Conservation (phyloP, 2,888 invertebrate species). For the Drosophila flavopinicola region DNA sequence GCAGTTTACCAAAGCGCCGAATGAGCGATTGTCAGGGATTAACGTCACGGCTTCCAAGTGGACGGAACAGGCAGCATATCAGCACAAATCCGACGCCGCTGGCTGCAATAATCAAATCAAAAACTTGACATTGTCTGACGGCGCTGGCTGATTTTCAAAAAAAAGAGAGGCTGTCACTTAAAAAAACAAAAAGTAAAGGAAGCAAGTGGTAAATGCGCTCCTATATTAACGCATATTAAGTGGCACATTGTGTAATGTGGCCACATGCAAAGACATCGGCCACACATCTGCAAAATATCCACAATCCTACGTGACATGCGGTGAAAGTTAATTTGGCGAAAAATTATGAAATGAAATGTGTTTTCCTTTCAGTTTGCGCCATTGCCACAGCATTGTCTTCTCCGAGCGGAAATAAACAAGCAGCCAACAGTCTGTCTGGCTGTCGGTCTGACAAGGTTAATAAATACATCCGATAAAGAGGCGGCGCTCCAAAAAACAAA, state of each 20-base stretch:
- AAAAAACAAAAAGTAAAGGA: slow-evolving; percentile 45
- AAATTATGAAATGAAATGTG: slow-evolving; percentile 74
- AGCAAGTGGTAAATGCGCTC: slow-evolving; percentile 47
- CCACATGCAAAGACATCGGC: slow-evolving; percentile 49
- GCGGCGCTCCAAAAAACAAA: slow-evolving; percentile 38
- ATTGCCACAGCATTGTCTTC: slow-evolving; percentile 63
- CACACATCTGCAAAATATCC: slow-evolving; percentile 39
- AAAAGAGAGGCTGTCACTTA: slow-evolving; percentile 11
- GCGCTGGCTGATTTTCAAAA: slow-evolving; percentile 42
- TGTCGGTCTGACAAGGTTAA: slow-evolving; percentile 53
- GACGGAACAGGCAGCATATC: slow-evolving; percentile 9
- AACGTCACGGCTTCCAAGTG: slow-evolving; percentile 34
- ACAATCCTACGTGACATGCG: slow-evolving; percentile 71
- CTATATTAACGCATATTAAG: slow-evolving; percentile 69
- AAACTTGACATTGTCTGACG: slow-evolving; percentile 71
- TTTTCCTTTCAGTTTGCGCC: slow-evolving; percentile 58
- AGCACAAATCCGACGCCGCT: slow-evolving; percentile 36
- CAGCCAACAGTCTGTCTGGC: slow-evolving; percentile 5
- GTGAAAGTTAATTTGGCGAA: slow-evolving; percentile 76
- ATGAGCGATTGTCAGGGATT: slow-evolving; percentile 74
- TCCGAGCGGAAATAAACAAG: slow-evolving; percentile 51
- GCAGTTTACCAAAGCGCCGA: slow-evolving; percentile 65
- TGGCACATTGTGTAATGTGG: slow-evolving; percentile 64
- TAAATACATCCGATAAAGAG: slow-evolving; percentile 58
- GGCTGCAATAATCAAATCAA: slow-evolving; percentile 64